Conservation (phyloP, 2,797 vertebrate genomes). For the Poecilia gillii region DNA sequence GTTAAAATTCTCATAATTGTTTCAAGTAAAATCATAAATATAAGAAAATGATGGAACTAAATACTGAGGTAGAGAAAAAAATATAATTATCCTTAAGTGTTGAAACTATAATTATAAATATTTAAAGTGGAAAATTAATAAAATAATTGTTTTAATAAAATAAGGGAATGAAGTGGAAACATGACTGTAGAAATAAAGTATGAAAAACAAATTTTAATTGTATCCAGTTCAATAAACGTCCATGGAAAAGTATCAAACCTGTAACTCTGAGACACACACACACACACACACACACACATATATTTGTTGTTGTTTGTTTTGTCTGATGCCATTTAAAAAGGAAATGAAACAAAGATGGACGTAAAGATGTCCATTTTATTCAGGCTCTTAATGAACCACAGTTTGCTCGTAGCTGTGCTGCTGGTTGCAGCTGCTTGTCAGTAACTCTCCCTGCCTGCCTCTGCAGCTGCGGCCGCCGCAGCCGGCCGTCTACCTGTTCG, state of each 20-base stretch:
- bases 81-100: not conserved
- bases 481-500: constrained; percentile 96
- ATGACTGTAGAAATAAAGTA: not conserved
- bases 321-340: too few relatives aligned
- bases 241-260: too few relatives aligned
- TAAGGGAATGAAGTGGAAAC: not conserved
- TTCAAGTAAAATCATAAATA: too few relatives aligned
- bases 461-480: constrained; percentile 92
- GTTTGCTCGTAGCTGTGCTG: too few relatives aligned
- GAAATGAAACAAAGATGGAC: not conserved
- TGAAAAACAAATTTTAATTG: too few relatives aligned
- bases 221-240: too few relatives aligned
- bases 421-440: too few relatives aligned
- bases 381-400: not conserved
- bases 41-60: not conserved
- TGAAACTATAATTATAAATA: not conserved
- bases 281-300: too few relatives aligned
- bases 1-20: not conserved
- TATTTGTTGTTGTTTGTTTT: too few relatives aligned
- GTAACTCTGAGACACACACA: too few relatives aligned
- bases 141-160: not conserved
- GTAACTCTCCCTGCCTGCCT: not conserved
- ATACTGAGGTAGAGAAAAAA: not conserved
- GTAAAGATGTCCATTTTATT: not conserved
- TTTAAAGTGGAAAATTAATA: not conserved